Conservation (phyloP, 2,797 vertebrate genomes). For the Parotocinclus haroldoi region DNA sequence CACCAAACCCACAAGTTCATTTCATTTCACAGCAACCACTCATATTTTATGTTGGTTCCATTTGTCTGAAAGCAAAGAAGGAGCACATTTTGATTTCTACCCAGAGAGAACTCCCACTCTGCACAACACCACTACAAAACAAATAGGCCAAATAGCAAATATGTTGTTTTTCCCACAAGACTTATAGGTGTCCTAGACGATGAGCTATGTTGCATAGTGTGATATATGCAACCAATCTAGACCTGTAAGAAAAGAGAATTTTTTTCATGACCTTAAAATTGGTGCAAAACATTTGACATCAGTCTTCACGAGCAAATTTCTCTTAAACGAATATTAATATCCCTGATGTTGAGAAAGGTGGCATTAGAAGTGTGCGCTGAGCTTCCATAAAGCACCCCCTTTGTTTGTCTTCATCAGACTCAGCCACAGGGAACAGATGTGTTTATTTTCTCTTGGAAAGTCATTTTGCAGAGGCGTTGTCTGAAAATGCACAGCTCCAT, state of each 20-base stretch:
- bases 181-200: slow-evolving; percentile 1
- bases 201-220: slow-evolving; percentile 29
- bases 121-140: no score
- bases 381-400: slow-evolving; percentile 23
- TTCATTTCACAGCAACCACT: not conserved
- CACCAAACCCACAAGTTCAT: slow-evolving; percentile 8
- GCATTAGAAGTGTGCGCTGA: slow-evolving; percentile 21
- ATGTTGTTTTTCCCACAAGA: no score
- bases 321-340: slow-evolving; percentile 41
- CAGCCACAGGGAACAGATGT: slow-evolving; percentile 37
- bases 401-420: slow-evolving; percentile 42
- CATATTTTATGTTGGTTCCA: no score
- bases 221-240: not conserved
- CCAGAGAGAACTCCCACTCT: no score
- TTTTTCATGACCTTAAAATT: no score
- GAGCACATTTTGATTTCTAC: no score
- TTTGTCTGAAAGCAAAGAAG: no score
- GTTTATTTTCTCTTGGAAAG: slow-evolving; percentile 44
- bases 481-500: slow-evolving; percentile 43
- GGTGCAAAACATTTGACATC: no score
- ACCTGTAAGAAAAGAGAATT: no score
- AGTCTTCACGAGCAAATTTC: slow-evolving; percentile 6
- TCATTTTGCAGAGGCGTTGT: slow-evolving; percentile 34
- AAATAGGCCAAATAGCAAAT: no score
- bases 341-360: slow-evolving; percentile 35